phyloP scores from a whole-genome alignment of 2,888 invertebrate genomes.

The Phasia obesa region DNA sequence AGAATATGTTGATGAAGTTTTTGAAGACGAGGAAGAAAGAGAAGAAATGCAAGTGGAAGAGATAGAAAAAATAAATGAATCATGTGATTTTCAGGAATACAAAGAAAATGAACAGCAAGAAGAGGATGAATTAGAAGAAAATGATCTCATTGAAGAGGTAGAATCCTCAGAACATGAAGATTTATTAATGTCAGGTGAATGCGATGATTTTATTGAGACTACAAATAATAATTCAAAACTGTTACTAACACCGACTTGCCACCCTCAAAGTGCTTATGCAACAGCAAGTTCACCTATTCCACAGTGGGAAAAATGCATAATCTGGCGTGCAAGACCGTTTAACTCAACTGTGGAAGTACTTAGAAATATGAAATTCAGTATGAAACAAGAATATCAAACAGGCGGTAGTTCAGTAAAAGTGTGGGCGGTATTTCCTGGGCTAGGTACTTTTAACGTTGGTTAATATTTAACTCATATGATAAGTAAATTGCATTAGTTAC shows the following conservation, averaged over 20 bases:
- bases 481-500: too few species aligned
- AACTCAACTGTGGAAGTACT: too few species aligned
- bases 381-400: too few species aligned
- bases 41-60: constrained; percentile 55
- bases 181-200: constrained; percentile 64
- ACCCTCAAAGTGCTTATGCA: constrained; percentile 44
- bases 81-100: constrained; percentile 48
- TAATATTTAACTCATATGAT: too few species aligned
- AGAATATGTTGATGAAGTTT: constrained; percentile 74
- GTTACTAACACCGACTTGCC: constrained; percentile 28
- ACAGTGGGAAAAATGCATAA: too few species aligned
- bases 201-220: constrained; percentile 49
- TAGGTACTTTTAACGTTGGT: too few species aligned
- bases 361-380: too few species aligned
- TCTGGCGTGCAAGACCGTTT: too few species aligned
- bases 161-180: constrained; percentile 67
- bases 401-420: too few species aligned
- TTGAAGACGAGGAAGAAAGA: constrained; percentile 47
- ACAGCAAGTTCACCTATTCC: constrained; percentile 64
- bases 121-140: constrained; percentile 53
- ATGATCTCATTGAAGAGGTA: constrained; percentile 64
- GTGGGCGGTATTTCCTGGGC: too few species aligned
- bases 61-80: constrained; percentile 41
- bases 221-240: constrained; percentile 45
- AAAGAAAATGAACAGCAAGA: constrained; percentile 39